Evolutionary conservation across 2,888 invertebrate genomes (phyloP).

Genomic region (Globia sparganii): DNA sequence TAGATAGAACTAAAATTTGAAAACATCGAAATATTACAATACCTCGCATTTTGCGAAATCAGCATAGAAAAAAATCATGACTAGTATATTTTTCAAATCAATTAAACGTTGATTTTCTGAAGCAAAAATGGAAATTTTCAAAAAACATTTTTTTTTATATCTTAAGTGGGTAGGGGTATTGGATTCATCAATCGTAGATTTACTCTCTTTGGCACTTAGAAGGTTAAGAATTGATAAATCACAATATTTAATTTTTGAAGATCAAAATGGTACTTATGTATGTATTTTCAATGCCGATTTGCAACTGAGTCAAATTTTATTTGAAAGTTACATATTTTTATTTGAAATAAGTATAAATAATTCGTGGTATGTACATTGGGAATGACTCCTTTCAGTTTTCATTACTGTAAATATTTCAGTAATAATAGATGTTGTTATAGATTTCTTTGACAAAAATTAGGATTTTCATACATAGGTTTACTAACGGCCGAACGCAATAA

Average conservation of each 20-base stretch:
- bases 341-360: slow-evolving; percentile 71
- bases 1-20: slow-evolving; percentile 44
- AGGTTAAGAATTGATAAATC: slow-evolving; percentile 17
- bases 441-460: not conserved
- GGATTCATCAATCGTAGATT: slow-evolving; percentile 27
- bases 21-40: slow-evolving; percentile 40
- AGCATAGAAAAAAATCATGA: slow-evolving; percentile 29
- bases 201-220: slow-evolving; percentile 5
- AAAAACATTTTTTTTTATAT: no score
- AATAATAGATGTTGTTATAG: slow-evolving; percentile 2
- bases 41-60: slow-evolving; percentile 26
- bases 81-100: slow-evolving; percentile 16
- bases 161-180: not conserved
- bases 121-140: not conserved
- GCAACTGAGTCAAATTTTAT: slow-evolving; percentile 17
- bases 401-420: slow-evolving; percentile 35
- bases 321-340: slow-evolving; percentile 46
- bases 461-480: slow-evolving; percentile 3
- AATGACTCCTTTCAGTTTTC: slow-evolving; percentile 70
- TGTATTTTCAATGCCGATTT: slow-evolving; percentile 26
- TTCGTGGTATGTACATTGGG: slow-evolving; percentile 82
- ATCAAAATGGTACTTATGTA: not conserved
- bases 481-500: not conserved
- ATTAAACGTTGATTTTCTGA: not conserved
- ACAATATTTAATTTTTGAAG: not conserved